Base-by-base conservation (phyloP, 2,113 vertebrate genomes). In the Neodon shergylaensis region DNA sequence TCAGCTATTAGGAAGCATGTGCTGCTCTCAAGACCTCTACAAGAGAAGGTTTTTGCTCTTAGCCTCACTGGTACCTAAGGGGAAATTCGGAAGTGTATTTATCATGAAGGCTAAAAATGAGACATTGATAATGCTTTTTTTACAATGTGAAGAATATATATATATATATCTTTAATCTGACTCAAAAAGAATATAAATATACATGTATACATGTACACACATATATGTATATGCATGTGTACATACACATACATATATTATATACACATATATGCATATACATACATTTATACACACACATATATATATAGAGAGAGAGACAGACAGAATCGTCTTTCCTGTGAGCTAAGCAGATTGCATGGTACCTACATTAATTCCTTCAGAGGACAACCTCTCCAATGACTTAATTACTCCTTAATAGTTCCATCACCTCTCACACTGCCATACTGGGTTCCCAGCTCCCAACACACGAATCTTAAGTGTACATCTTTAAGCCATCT, bases 31-130 rank as follows among this genome's bases (percentile, higher is more conserved):
- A 88, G 94, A 79, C 7, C 13, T 84, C 54, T 82, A 88, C 49
- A 52, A 52, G 49, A 12, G 49, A 52, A 52, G 49, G 49, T 52
- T 52, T 52, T 52, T 13, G 49, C 74, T 84, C 17, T 89, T 90
- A 61, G 42, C n/a, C 47, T 96, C 26, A 78, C 39, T 72, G 78
- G 26, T 47, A 85, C 49, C 72, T 81, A 70, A 14, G 54, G 36
- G 77, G 68, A 94, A 88, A 91, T 84, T 73, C 81, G 36, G 87
- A 65, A 92, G 90, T 33, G 86, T 49, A 90, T 4, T 86, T 76
- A 79, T 44, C 73, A 84, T 88, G 36, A 79, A 83, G 19, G 73
- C 78, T 87, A 86, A 88, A 77, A n/a, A 76, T 61, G 63, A 95
- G 76, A 90, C 89, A 61, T 61, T 83, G n/a, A 91, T 39, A 39